These are phyloP conservation scores for Fabriciana adippe DNA, from an alignment of 2,888 invertebrate species.

Conservation along the genomic window DNA sequence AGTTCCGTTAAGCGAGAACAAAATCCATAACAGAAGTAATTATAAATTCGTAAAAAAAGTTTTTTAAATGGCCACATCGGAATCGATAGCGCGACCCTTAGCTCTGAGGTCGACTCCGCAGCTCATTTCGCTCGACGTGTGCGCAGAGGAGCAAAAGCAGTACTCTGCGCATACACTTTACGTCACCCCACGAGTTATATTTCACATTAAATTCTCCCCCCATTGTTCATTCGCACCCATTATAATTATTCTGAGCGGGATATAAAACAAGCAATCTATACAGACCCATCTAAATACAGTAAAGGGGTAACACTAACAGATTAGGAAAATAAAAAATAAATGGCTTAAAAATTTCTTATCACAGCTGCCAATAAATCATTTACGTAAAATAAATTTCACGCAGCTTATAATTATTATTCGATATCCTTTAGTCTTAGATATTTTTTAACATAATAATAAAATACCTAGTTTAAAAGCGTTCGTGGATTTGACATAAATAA, in stretches of 20 bases:
- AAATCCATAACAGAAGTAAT: constrained; percentile 26
- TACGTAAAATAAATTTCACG: not conserved
- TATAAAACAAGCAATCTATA: constrained; percentile 47
- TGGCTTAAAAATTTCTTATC: constrained; percentile 1
- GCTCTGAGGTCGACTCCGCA: constrained; percentile 49
- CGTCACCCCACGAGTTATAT: constrained; percentile 56
- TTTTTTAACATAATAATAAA: too few species aligned
- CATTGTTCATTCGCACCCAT: constrained; percentile 63
- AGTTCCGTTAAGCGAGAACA: constrained; percentile 3
- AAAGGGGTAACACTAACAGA: constrained; percentile 28
- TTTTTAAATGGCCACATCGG: constrained; percentile 33
- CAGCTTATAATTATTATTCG: too few species aligned
- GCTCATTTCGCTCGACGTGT: constrained; percentile 53
- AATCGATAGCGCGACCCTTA: constrained; percentile 53
- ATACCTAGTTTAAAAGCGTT: too few species aligned
- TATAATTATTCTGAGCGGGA: constrained; percentile 51
- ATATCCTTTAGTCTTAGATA: too few species aligned
- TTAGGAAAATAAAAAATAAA: constrained; percentile 20
- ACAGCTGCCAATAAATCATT: not conserved
- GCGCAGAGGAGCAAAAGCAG: constrained; percentile 55
- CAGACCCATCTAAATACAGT: constrained; percentile 25
- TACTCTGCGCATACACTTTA: constrained; percentile 56
- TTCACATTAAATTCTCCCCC: constrained; percentile 61
- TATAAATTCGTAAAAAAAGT: constrained; percentile 35
- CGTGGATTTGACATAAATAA: too few species aligned